Conservation (phyloP, 2,888 invertebrate genomes). For the Dermolepida albohirtum region DNA sequence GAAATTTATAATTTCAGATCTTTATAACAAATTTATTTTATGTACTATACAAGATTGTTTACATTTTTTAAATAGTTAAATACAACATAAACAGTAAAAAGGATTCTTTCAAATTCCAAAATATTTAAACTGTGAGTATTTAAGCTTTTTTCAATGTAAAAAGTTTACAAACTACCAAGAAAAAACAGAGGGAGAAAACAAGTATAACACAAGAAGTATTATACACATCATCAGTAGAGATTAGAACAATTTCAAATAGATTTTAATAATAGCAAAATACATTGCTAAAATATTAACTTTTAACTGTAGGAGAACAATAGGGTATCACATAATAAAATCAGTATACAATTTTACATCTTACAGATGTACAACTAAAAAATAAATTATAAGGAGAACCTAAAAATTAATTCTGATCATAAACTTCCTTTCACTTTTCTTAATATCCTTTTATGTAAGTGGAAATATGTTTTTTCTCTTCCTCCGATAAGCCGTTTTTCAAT, state of each 20-base stretch:
- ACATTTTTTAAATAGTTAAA: slow-evolving; percentile 44
- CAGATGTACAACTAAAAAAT: slow-evolving; percentile 49
- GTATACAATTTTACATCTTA: slow-evolving; percentile 55
- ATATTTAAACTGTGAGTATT: slow-evolving; percentile 16
- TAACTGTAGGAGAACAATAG: slow-evolving; percentile 42
- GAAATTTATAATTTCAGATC: slow-evolving; percentile 17
- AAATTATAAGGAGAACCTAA: slow-evolving; percentile 47
- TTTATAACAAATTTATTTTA: slow-evolving; percentile 45
- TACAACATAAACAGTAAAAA: slow-evolving; percentile 42
- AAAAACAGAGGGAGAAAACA: neutral
- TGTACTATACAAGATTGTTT: slow-evolving; percentile 44
- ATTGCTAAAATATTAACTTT: slow-evolving; percentile 15
- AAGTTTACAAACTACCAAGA: neutral
- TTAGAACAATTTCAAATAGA: too few relatives aligned
- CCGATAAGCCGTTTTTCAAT: slow-evolving; percentile 82
- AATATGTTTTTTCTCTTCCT: slow-evolving; percentile 83
- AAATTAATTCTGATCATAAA: slow-evolving; percentile 37
- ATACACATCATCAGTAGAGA: neutral
- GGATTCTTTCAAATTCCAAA: slow-evolving; percentile 16
- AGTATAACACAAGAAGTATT: neutral
- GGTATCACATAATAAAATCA: slow-evolving; percentile 63
- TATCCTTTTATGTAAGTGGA: slow-evolving; percentile 81
- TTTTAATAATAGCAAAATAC: too few relatives aligned
- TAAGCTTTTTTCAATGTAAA: slow-evolving; percentile 16
- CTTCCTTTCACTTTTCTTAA: slow-evolving; percentile 60